phyloP scores from a whole-genome alignment of 1,140 invertebrate species.

The Microplitis demolitor region DNA sequence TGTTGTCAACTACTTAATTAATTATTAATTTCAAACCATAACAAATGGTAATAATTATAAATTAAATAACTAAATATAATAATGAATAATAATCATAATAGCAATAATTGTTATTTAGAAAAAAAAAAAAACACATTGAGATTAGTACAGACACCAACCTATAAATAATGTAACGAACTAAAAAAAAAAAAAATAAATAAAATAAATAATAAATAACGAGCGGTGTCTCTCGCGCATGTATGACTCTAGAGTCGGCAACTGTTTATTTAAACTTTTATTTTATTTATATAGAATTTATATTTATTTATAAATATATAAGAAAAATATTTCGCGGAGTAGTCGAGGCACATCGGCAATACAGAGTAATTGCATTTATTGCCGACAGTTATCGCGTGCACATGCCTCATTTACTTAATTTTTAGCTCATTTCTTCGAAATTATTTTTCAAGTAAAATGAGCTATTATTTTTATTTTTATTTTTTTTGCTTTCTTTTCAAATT shows the following conservation, averaged over 20 bases:
- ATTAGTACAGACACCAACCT: slow-evolving; percentile 26
- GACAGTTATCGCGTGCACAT: not conserved
- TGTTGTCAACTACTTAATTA: slow-evolving; percentile 45
- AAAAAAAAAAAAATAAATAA: too few species aligned
- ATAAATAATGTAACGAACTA: slow-evolving; percentile 4
- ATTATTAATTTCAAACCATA: slow-evolving; percentile 40
- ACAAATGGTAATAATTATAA: slow-evolving; percentile 28
- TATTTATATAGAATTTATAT: not conserved
- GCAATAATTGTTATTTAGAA: too few species aligned
- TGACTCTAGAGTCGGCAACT: not conserved
- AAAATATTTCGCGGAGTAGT: not conserved
- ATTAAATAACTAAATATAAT: slow-evolving; percentile 32
- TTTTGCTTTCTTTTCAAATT: slow-evolving; percentile 13
- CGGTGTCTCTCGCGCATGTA: slow-evolving; percentile 16
- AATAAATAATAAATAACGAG: slow-evolving; percentile 21
- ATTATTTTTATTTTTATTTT: slow-evolving; percentile 12
- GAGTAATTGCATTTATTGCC: slow-evolving; percentile 4
- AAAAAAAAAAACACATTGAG: slow-evolving; percentile 24
- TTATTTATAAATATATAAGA: not conserved
- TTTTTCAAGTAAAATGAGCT: not conserved
- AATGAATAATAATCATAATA: slow-evolving; percentile 19
- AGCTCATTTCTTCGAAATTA: not conserved
- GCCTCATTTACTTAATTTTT: slow-evolving; percentile 2
- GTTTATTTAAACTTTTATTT: not conserved
- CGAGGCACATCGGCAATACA: slow-evolving; percentile 11